Evolutionary conservation across 2,797 vertebrate species (phyloP), one percentile per base, ranked within the genome.

Genomic region (Potorous gilbertii): DNA sequence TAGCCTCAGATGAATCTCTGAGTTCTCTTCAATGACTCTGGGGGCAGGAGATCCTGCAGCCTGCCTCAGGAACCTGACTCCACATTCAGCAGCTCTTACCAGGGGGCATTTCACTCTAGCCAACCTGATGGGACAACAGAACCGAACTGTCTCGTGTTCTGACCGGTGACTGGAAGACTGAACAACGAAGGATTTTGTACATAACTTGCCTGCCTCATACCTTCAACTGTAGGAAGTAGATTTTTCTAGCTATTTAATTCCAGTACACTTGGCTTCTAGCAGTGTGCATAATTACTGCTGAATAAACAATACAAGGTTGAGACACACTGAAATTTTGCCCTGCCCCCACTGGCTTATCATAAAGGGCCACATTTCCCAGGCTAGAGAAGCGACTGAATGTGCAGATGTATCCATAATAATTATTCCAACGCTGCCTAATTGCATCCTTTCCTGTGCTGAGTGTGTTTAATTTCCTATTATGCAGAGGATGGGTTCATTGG

Each of bases 401-500:
- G 93, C 40, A 92, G 59, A 92, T 96, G 91, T 21, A 81, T 92
- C 54, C 4, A 92, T 93, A 94, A 87, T 92, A 94, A 96, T 95
- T 91, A 50, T 54, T 56, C 59, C 24, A 93, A 90, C 87, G 90
- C 18, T 92, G 55, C 91, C 92, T 91, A 34, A 94, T 94, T 66
- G 5, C 90, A 54, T 95, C 54, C 27, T 87, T 93, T 96, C 74
- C 87, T 93, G 92, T 93, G 93, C 14, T 92, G 14, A 94, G 89
- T 97, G 27, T 96, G 59, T 95, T 97, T 97, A 94, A 56, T 94
- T 96, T 96, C 89, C 74, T 95, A 0, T 90, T 94, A 93, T 90
- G 24, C 74, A 93, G 89, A 97, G 74, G 90, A 56, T 92, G 57
- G 40, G 52, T 28, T 90, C 94, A 96, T 96, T 95, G 31, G 31